Evolutionary conservation across 2,113 vertebrate species (phyloP).

Genomic region (Eurypyga helias): DNA sequence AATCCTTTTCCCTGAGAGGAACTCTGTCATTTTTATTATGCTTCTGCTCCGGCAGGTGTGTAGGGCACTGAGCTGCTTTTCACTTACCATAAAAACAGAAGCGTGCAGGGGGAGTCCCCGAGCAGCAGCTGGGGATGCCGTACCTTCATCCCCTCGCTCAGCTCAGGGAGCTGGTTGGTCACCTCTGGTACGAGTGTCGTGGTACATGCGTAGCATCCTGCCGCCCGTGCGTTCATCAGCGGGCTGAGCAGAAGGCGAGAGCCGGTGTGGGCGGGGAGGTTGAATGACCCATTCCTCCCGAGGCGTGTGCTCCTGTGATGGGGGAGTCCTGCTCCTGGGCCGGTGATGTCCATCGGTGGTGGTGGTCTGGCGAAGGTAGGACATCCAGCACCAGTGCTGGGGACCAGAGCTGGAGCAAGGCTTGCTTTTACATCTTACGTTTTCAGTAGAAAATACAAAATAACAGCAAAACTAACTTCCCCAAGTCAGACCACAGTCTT

Average conservation of each 20-base stretch:
- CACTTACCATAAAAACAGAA: not conserved
- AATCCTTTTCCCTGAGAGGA: not conserved
- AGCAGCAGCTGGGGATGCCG: not conserved
- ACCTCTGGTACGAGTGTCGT: not conserved
- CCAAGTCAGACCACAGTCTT: not conserved
- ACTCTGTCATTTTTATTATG: not conserved
- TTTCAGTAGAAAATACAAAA: not conserved
- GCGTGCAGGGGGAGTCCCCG: not conserved
- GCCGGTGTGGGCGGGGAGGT: fast-evolving
- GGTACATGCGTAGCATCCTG: not conserved
- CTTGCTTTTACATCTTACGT: not conserved
- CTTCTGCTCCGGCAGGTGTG: not conserved
- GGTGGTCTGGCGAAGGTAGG: not conserved
- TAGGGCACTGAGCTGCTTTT: not conserved
- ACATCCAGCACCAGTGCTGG: not conserved
- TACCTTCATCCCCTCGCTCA: not conserved
- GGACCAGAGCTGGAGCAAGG: not conserved
- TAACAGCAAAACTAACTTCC: not conserved
- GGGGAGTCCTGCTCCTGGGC: not conserved
- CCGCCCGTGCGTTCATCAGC: fast-evolving
- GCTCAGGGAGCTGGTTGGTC: not conserved
- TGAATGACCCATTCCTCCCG: not conserved
- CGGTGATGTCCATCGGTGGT: not conserved
- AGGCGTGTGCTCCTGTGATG: fast-evolving
- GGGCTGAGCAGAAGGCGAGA: not conserved